Evolutionary conservation across 1,140 invertebrate species (phyloP).

Genomic region (Trichogramma pretiosum): DNA sequence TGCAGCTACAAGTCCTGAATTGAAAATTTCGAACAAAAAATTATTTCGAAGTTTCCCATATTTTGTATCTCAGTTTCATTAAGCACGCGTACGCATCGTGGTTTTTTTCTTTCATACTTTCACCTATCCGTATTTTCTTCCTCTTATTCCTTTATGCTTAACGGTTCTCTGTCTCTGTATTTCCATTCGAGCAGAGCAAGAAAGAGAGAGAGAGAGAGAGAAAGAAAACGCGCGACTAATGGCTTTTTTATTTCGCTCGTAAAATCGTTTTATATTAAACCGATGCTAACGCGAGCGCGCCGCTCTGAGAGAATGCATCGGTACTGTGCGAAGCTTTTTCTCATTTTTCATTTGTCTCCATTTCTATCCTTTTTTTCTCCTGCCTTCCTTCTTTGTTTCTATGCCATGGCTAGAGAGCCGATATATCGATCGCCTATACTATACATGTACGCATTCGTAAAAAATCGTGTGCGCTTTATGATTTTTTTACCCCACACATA

Average conservation of each 20-base stretch:
- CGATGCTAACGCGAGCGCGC: constrained; percentile 24
- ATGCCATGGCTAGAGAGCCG: no score
- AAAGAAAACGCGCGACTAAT: constrained; percentile 29
- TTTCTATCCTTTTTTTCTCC: constrained; percentile 18
- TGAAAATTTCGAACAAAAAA: no score
- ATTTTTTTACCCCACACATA: no score
- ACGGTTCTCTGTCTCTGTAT: constrained; percentile 13
- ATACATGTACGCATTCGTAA: no score
- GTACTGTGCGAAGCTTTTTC: constrained; percentile 15
- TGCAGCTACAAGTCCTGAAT: no score
- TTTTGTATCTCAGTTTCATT: no score
- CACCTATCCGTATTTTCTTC: constrained; percentile 16
- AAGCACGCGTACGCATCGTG: no score
- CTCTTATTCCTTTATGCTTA: constrained; percentile 7
- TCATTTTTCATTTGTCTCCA: constrained; percentile 24
- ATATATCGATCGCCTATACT: no score
- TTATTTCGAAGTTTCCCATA: no score
- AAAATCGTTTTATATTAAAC: constrained; percentile 34
- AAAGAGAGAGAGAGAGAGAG: no score
- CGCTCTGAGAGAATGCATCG: constrained; percentile 23
- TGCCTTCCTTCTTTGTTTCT: constrained; percentile 1
- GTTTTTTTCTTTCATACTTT: constrained; percentile 15
- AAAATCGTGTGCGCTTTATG: no score
- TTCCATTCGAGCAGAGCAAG: constrained; percentile 18
- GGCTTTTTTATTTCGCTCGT: constrained; percentile 31